Conservation (phyloP, 2,113 vertebrate genomes). For the Podocnemis expansa region DNA sequence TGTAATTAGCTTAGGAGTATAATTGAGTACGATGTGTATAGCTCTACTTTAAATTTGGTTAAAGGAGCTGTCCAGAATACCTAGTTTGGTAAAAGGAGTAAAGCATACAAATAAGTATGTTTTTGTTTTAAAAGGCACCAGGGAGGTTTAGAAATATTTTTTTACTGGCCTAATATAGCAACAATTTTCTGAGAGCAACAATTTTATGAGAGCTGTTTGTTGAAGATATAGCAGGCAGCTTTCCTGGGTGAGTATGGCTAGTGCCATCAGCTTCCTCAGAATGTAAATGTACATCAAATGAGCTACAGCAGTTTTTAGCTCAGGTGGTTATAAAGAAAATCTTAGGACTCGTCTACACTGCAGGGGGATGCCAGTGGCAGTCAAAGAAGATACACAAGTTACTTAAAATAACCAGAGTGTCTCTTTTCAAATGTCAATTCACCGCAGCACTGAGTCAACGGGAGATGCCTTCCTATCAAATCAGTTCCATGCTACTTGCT, state of each 20-base stretch:
- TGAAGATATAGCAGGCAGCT: not conserved
- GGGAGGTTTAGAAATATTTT: not conserved
- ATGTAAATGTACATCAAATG: not conserved
- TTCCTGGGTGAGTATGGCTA: not conserved
- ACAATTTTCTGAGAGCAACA: not conserved
- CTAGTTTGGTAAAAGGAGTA: not conserved
- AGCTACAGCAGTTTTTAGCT: not conserved
- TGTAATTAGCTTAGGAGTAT: not conserved
- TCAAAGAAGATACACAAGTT: too few species aligned
- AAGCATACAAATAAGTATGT: not conserved
- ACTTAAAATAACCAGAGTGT: too few species aligned
- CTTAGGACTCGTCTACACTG: not conserved
- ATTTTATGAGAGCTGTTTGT: not conserved
- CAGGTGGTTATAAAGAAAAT: not conserved
- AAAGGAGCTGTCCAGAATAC: fast-evolving
- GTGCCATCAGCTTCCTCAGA: not conserved
- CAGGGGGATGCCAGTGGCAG: too few species aligned
- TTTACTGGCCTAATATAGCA: not conserved
- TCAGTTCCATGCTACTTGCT: too few species aligned
- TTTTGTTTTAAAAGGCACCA: not conserved
- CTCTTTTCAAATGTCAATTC: too few species aligned
- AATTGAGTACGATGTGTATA: not conserved
- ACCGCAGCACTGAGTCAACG: too few species aligned
- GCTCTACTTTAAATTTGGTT: not conserved
- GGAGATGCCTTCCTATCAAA: too few species aligned